Base-by-base conservation (phyloP, 2,888 invertebrate genomes). In the Dinocampus coccinellae region DNA sequence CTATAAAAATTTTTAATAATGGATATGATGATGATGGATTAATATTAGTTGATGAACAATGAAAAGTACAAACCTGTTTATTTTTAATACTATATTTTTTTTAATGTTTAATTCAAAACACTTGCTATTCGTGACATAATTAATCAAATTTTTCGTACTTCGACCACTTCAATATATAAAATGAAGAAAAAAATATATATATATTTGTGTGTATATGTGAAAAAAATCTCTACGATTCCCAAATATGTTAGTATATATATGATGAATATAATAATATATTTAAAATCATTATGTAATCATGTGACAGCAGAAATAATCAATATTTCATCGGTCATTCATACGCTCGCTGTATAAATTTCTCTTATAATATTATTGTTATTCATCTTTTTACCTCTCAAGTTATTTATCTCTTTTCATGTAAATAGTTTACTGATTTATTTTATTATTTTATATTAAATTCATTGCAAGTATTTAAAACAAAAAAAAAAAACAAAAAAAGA, bases 51-150 rank as follows among this genome's bases (percentile, higher is more conserved):
- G n/a, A n/a, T n/a, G n/a, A n/a, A 74, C 70, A 68, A 62, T 65
- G 39, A 70, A 76, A 72, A 73, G 62, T 74, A 74, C 63, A 72
- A 76, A 75, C 53, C 61, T 61, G n/a, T 76, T 75, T 76, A 75
- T 75, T 76, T 16, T 3, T 20, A 1, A 3, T 16, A 16, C 22
- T 68, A 57, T 64, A 34, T 33, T 20, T 33, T 34, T 73, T 42
- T 62, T 63, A 62, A 73, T 72, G 68, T 55, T 68, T 61, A 73
- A 53, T 57, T 22, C 26, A 22, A 13, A 39, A 63, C 29, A 63
- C 26, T 67, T 34, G 39, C 26, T 34, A 62, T 57, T 20, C 20
- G 20, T 33, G 66, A 60, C 24, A 20, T 36, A 33, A 65, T 47
- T n/a, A 13, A 24, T 10, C 10, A 16, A 9, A 34, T 34, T 13